Base-by-base conservation (phyloP, 2,797 vertebrate genomes). In the Poecilia gillii region DNA sequence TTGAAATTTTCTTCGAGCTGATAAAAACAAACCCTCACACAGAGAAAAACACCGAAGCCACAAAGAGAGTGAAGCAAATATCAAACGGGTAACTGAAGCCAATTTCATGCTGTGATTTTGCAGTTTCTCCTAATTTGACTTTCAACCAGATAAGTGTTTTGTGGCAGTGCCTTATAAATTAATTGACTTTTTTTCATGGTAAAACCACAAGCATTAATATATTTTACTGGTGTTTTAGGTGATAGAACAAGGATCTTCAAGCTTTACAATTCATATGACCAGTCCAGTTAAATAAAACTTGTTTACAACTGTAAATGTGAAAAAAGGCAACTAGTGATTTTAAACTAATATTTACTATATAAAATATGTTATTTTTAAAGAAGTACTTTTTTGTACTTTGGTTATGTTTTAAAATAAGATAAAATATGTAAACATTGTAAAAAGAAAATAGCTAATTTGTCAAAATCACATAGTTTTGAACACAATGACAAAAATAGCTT, bases 61-160 rank as follows among this genome's bases (percentile, higher is more conserved):
- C 55, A 59, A 28, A 59, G 12, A 59, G n/a, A 31, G n/a, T 14
- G 4, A 59, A 59, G n/a, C 55, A 59, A 59, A 59, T 59, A 59
- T 59, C 76, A 83, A 78, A 77, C 13, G 74, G 87, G 79, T 85
- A 85, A 90, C 76, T 81, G 84, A 91, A 92, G 90, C 93, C 9
- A 57, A 57, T 57, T 94, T 93, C 89, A 93, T 90, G 87, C 89
- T 91, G 85, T 88, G 90, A 91, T 91, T 88, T 85, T 59, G 74
- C 72, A 85, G 83, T 84, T 71, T 90, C 88, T 87, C 86, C 84
- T 88, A 88, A 89, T 94, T 92, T 28, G 53, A 85, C 87, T 85
- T 77, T 86, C 79, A 66, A 16, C 2, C 33, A 66, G 88, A 85
- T 84, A 85, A 89, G 84, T 9, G 12, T 74, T 39, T 71, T 14